Base-by-base conservation (phyloP, 2,888 invertebrate species). In the Drosophila antonietae region DNA sequence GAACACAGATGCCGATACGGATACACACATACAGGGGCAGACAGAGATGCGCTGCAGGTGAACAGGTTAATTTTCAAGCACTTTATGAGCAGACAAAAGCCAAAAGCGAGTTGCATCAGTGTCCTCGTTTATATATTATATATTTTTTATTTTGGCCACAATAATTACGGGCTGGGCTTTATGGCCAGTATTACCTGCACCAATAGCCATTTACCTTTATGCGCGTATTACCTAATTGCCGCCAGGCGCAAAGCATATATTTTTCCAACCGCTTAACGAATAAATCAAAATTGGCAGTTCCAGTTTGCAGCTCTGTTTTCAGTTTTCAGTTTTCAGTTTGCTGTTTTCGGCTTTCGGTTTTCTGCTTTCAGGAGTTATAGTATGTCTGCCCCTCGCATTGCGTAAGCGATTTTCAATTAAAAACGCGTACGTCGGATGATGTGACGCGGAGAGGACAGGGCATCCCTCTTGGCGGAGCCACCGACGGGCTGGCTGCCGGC, bases 381-480 rank as follows among this genome's bases (percentile, higher is more conserved):
- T 3, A 6, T 31, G 31, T 23, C 9, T 31, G 49, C 7, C 41
- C 28, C 44, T 9, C 20, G 4, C 62, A 73, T 87, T 87, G 81
- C 88, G 78, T 83, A 86, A 86, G 78, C 70, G 64, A 72, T 75
- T 84, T 83, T 81, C 81, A 78, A 82, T 82, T 82, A 78, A 73
- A 78, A 76, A 58, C 68, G 64, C 78, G 44, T 47, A 61, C 61
- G 49, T 23, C 46, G 63, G 20, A 18, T 46, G 61, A 43, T 43
- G 28, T 28, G 28, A 28, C 28, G 28, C 28, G 28, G 62, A 20
- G 28, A 62, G 59, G 18, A 61, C 66, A 43, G 23, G 68, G 64
- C 55, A 41, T 64, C 28, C 41, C 52, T 39, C 46, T 58, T 43
- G 51, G 18, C 23, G 47, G 47, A 2, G 12, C 31, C 49, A 31